phyloP scores from a whole-genome alignment of 1,140 invertebrate genomes.

The Drosophila burlai region DNA sequence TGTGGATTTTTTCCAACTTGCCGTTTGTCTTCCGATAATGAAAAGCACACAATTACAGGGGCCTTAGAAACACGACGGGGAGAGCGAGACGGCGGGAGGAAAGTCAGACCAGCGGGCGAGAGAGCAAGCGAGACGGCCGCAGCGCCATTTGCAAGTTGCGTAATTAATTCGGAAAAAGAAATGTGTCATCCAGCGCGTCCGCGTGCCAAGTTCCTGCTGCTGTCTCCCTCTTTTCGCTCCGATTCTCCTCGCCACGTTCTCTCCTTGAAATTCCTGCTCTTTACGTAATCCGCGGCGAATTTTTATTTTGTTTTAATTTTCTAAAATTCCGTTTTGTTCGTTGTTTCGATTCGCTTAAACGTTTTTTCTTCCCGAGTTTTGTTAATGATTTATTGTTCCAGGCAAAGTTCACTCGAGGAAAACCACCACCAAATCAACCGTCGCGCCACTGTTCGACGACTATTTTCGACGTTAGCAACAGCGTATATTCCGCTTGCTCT shows the following conservation, averaged over 20 bases:
- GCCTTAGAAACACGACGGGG: conserved; percentile 60
- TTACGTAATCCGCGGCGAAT: conserved; percentile 69
- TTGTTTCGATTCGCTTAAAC: conserved; percentile 24
- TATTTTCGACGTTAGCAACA: conserved; percentile 83
- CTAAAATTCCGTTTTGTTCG: conserved; percentile 9
- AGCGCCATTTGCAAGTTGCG: conserved; percentile 79
- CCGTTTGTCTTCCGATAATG: conserved; percentile 64
- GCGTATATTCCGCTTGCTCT: conserved; percentile 32
- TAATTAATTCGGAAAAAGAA: conserved; percentile 71
- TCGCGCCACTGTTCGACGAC: conserved; percentile 65
- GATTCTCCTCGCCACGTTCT: conserved; percentile 14
- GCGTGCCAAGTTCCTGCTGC: conserved; percentile 68
- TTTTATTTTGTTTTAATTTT: conserved; percentile 20
- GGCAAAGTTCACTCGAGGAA: conserved; percentile 72
- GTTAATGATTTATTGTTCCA: conserved; percentile 56
- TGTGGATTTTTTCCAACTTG: conserved; percentile 61
- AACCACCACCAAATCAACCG: conserved; percentile 59
- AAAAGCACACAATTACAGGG: conserved; percentile 67
- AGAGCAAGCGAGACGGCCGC: conserved; percentile 33
- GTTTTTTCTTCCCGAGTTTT: conserved; percentile 26
- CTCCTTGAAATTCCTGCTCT: conserved; percentile 37
- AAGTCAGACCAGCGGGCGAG: conserved; percentile 6
- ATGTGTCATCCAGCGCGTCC: conserved; percentile 72
- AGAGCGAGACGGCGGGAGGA: conserved; percentile 5
- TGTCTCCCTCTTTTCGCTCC: conserved; percentile 41